phyloP scores from a whole-genome alignment of 2,888 invertebrate genomes.

The Stenotaenia linearis region DNA sequence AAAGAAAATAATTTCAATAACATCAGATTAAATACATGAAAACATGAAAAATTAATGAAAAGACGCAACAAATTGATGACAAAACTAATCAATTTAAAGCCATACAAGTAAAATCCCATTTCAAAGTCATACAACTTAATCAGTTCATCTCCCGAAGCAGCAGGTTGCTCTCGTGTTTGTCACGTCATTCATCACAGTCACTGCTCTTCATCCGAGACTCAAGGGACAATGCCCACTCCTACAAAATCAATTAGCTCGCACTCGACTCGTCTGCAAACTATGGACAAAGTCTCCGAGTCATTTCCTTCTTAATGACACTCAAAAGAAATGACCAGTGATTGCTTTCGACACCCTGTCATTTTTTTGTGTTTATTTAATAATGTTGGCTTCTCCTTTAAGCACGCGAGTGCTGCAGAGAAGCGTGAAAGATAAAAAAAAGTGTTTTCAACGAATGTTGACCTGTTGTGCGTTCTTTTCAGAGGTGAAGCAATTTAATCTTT shows the following conservation, averaged over 20 bases:
- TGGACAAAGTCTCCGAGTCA: not conserved
- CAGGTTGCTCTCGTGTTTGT: not conserved
- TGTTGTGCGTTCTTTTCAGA: too few relatives aligned
- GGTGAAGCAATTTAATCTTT: too few relatives aligned
- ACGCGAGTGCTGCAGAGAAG: too few relatives aligned
- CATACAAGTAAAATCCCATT: too few relatives aligned
- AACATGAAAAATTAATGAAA: not conserved
- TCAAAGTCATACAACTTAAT: not conserved
- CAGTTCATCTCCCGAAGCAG: not conserved
- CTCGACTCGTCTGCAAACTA: not conserved
- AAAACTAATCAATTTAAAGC: too few relatives aligned
- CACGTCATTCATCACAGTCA: slow-evolving; percentile 8
- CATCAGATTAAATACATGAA: not conserved
- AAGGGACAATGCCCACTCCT: not conserved
- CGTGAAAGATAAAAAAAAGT: too few relatives aligned
- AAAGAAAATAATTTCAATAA: not conserved
- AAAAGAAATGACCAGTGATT: not conserved
- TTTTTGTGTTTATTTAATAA: too few relatives aligned
- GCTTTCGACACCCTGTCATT: not conserved
- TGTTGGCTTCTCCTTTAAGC: too few relatives aligned
- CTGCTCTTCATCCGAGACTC: not conserved
- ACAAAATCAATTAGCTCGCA: slow-evolving; percentile 15
- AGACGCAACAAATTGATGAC: not conserved
- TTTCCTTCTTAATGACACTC: not conserved
- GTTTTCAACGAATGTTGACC: too few relatives aligned